Conservation (phyloP, 1,140 invertebrate species). For the Orchestia grillus region DNA sequence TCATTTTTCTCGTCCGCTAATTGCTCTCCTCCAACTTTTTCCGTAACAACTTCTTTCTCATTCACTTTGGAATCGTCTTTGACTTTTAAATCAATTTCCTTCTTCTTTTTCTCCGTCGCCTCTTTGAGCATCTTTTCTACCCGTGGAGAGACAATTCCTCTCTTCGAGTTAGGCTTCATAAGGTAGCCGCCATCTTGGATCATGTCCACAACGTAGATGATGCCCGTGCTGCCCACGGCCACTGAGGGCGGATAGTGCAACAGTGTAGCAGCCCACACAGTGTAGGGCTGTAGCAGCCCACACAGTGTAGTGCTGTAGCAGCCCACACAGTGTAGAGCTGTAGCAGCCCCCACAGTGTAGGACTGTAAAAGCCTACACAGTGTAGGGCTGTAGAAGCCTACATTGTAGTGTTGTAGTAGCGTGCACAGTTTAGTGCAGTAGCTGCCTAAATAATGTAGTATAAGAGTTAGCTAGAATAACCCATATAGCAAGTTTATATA, state of each 20-base stretch:
- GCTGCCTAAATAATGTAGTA: too few relatives aligned
- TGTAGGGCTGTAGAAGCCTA: neutral
- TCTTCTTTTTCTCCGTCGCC: neutral
- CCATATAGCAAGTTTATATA: too few relatives aligned
- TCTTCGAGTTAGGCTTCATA: slow-evolving; percentile 15
- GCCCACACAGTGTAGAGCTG: neutral
- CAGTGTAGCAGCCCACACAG: neutral
- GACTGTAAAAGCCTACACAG: neutral
- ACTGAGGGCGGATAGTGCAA: neutral
- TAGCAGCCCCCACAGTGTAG: neutral
- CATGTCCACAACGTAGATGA: slow-evolving; percentile 39
- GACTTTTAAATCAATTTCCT: neutral
- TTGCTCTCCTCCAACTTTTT: neutral
- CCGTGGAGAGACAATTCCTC: slow-evolving; percentile 8
- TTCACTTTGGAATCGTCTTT: neutral
- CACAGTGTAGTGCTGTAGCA: neutral
- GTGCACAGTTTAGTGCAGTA: neutral
- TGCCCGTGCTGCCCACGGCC: slow-evolving; percentile 25
- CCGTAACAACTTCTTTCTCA: neutral
- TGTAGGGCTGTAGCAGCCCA: neutral
- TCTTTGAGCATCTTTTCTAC: neutral
- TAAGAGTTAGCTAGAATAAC: too few relatives aligned
- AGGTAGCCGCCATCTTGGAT: slow-evolving; percentile 44
- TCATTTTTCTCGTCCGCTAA: neutral
- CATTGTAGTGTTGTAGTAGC: neutral